Evolutionary conservation across 92 coral and sea anemone genomes (phyloP).

Genomic region (Desmophyllum pertusum): DNA sequence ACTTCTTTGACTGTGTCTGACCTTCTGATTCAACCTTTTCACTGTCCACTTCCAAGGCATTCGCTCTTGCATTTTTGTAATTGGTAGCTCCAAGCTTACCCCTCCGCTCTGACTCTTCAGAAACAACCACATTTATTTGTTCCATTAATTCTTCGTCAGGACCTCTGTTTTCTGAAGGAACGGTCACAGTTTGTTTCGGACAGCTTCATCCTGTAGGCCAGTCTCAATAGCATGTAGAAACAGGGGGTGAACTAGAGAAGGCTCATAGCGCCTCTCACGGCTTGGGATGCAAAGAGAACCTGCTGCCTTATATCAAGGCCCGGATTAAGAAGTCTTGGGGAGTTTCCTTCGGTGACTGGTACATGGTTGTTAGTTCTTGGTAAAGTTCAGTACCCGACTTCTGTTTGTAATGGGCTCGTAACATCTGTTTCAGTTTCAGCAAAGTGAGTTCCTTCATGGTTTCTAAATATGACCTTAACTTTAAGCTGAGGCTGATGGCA

Average conservation of each 20-base stretch:
- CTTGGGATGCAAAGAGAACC: slow-evolving; percentile 29
- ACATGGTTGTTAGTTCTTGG: too few relatives aligned
- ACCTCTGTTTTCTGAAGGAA: slow-evolving; percentile 25
- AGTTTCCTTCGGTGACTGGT: slow-evolving; percentile 47
- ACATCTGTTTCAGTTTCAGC: too few relatives aligned
- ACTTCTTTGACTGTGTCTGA: neutral
- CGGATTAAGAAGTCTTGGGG: slow-evolving; percentile 60
- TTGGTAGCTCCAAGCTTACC: slow-evolving; percentile 1
- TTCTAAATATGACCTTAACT: too few relatives aligned
- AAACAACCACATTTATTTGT: slow-evolving; percentile 7
- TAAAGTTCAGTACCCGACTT: too few relatives aligned
- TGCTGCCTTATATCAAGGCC: slow-evolving; percentile 54
- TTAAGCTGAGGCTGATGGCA: too few relatives aligned
- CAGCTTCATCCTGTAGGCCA: neutral
- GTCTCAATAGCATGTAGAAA: too few relatives aligned
- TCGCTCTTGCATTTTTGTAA: neutral
- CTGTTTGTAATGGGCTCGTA: too few relatives aligned
- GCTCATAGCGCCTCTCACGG: neutral
- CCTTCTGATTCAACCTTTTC: neutral
- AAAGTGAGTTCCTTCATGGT: too few relatives aligned
- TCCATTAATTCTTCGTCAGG: slow-evolving; percentile 37
- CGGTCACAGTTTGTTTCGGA: slow-evolving; percentile 26
- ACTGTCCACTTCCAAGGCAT: neutral
- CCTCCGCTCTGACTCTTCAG: slow-evolving; percentile 19
- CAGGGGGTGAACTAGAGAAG: too few relatives aligned